Evolutionary conservation across 2,888 invertebrate species (phyloP), one percentile per base, ranked within the genome.

Genomic region (Polydrusus pterygomalis): DNA sequence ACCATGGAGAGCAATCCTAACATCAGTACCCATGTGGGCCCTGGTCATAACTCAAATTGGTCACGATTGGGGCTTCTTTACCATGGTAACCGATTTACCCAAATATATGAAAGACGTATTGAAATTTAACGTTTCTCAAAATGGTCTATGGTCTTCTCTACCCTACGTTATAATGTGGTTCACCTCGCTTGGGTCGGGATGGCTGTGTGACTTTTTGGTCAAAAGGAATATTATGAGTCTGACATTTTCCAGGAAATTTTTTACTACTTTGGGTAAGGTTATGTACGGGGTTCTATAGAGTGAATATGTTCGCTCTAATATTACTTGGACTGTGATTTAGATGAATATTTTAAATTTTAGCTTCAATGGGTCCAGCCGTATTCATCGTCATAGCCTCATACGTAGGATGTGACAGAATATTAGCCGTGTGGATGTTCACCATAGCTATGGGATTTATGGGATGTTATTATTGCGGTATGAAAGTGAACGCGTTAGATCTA

Each of bases 1-100:
- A 34, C 95, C 95, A 0, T 95, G 94, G 94, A 90, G 89, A 81
- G 89, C 89, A 0, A 94, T 95, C 68, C 87, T 94, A 20, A 92
- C 89, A 70, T 94, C 92, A 0, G 89, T 91, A 2, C 93, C 94
- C 0, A 88, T 95, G 71, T 92, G 94, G 91, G 94, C 95, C 0
- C 85, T 95, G 15, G 91, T 95, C 9, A 91, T 90, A 58, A 95
- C 94, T 77, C 94, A 94, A 89, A 88, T 91, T 77, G 92, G 92
- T 2, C 93, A 93, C 85, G 92, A 92, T 82, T 93, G 92, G 91
- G 92, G 92, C 5, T 92, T 93, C 83, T 93, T 92, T 84, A 92
- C 92, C 10, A 91, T 93, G 90, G 91, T 93, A 25, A 93, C 92
- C 0, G 93, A 93, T 82, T 87, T 93, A n/a, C 93, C 93, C 6